Percentiles rank a stretch among this genome's conserved stretches.
phyloP scores from a whole-genome alignment of 92 coral and sea anemone species.

The Umimayanthus chanpuru region DNA sequence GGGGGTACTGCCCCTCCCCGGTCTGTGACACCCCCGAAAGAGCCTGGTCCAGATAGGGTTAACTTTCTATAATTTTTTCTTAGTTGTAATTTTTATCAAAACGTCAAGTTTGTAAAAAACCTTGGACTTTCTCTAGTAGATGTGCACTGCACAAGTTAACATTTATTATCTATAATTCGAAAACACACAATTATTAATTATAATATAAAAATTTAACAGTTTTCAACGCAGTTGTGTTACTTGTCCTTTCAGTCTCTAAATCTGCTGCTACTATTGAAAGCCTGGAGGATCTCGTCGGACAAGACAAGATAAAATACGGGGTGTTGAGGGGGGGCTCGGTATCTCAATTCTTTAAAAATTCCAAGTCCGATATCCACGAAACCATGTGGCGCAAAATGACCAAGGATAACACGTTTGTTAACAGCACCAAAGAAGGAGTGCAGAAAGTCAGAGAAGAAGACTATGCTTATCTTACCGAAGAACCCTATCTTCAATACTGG shows the following conservation, averaged over 20 bases:
- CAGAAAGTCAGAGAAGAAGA: slow-evolving; percentile 62
- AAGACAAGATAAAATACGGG: slow-evolving; percentile 74
- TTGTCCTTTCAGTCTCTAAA: slow-evolving; percentile 60
- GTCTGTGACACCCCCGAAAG: too few species aligned
- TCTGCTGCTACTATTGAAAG: slow-evolving; percentile 79
- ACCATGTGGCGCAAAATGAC: slow-evolving; percentile 79
- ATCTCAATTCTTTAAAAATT: slow-evolving; percentile 63
- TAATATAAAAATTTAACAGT: too few species aligned
- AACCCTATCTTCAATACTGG: slow-evolving; percentile 52
- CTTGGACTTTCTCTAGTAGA: too few species aligned
- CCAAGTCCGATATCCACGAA: slow-evolving; percentile 67
- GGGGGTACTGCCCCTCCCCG: too few species aligned
- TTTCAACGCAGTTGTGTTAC: not conserved
- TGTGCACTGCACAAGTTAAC: too few species aligned
- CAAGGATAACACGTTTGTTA: slow-evolving; percentile 53
- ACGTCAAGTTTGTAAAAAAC: too few species aligned
- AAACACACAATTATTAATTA: too few species aligned
- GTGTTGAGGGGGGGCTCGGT: slow-evolving; percentile 72
- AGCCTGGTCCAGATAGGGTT: too few species aligned
- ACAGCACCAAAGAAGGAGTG: slow-evolving; percentile 69
- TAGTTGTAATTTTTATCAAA: too few species aligned
- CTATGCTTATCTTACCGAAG: slow-evolving; percentile 90
- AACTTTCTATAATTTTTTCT: too few species aligned
- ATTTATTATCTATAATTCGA: too few species aligned
- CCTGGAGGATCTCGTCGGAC: slow-evolving; percentile 76